phyloP scores from a whole-genome alignment of 2,888 invertebrate species.

The Rugalucina vietnamica region DNA sequence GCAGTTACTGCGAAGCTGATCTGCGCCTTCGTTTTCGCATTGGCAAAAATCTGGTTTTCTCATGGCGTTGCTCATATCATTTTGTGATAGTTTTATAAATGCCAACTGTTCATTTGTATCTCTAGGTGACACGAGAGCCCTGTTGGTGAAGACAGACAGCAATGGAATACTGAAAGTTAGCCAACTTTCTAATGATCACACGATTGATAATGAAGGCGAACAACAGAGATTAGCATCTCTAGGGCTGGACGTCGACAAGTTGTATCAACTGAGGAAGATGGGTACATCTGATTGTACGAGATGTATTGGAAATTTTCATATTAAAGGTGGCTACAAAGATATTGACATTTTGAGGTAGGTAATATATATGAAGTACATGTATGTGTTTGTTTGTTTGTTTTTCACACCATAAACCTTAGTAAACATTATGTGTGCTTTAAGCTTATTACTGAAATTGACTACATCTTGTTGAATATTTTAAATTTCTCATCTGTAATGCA shows the following conservation, averaged over 20 bases:
- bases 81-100: too few species aligned
- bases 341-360: conserved; percentile 89
- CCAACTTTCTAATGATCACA: conserved; percentile 94
- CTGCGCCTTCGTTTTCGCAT: too few species aligned
- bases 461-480: too few species aligned
- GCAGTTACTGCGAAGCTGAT: too few species aligned
- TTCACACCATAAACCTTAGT: too few species aligned
- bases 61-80: too few species aligned
- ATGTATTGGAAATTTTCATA: conserved; percentile 93
- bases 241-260: conserved; percentile 89
- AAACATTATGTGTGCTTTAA: too few species aligned
- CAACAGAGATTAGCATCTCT: conserved; percentile 90
- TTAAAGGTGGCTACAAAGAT: conserved; percentile 94
- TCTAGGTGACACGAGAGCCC: conserved; percentile 89
- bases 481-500: too few species aligned
- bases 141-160: conserved; percentile 92
- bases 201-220: conserved; percentile 93
- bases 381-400: too few species aligned
- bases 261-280: conserved; percentile 88
- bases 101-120: background rate
- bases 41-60: too few species aligned
- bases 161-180: conserved; percentile 91
- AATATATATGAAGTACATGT: too few species aligned
- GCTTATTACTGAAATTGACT: too few species aligned
- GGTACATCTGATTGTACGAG: conserved; percentile 91